phyloP scores from a whole-genome alignment of 2,797 vertebrate genomes.

The Aulostomus chinensis region DNA sequence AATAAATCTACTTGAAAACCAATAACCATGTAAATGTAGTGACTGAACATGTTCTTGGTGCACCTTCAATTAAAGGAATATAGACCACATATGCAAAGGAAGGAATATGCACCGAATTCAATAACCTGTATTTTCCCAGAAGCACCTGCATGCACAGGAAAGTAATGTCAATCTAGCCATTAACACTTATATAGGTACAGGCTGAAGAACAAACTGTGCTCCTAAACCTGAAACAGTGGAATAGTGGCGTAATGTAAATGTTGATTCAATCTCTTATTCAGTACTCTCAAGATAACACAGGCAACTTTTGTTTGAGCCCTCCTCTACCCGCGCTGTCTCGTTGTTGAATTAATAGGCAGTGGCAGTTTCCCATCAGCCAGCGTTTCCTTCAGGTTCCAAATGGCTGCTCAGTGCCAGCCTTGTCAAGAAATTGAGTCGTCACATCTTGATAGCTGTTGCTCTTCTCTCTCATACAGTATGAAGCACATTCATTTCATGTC shows the following conservation, averaged over 20 bases:
- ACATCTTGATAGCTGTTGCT: constrained; percentile 65
- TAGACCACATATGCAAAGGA: too few species aligned
- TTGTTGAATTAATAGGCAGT: constrained; percentile 58
- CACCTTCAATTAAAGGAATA: too few species aligned
- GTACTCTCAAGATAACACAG: constrained; percentile 1
- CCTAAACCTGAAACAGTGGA: neutral
- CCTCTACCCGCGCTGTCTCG: constrained; percentile 16
- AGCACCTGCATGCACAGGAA: too few species aligned
- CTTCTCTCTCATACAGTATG: constrained; percentile 27
- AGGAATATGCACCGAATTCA: too few species aligned
- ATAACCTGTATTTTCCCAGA: too few species aligned
- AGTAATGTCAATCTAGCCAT: too few species aligned
- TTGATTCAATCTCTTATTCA: neutral
- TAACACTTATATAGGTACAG: too few species aligned
- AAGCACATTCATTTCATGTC: constrained; percentile 28
- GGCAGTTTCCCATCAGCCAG: constrained; percentile 66
- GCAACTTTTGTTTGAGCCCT: constrained; percentile 1
- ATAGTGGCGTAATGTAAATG: neutral
- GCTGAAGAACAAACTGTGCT: neutral
- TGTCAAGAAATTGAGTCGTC: constrained; percentile 74
- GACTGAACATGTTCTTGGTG: too few species aligned
- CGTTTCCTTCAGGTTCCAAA: constrained; percentile 64
- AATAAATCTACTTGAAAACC: too few species aligned
- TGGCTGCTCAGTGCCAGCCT: constrained; percentile 64
- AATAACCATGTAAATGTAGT: too few species aligned